These are phyloP conservation scores for Nibea coibor DNA, from an alignment of 2,113 vertebrate genomes.

Conservation along the genomic window DNA sequence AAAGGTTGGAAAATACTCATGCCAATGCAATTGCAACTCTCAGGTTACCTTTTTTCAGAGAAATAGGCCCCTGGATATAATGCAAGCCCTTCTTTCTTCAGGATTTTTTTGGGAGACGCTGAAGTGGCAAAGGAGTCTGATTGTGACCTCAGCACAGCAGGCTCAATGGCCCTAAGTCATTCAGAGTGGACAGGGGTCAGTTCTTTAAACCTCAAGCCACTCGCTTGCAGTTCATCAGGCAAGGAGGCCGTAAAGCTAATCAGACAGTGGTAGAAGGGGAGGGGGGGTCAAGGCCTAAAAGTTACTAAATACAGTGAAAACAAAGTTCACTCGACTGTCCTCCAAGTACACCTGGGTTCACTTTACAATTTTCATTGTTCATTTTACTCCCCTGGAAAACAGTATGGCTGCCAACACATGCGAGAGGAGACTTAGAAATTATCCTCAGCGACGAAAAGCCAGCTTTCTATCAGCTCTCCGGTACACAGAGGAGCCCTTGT, in stretches of 20 bases:
- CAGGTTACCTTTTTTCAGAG: conserved; percentile 69
- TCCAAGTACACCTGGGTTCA: conserved; percentile 69
- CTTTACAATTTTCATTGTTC: conserved; percentile 60
- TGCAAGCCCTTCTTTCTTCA: conserved; percentile 65
- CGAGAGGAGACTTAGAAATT: conserved; percentile 54
- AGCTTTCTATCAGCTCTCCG: conserved; percentile 35
- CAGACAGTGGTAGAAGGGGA: not conserved
- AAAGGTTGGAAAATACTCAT: not conserved
- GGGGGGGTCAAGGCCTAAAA: not conserved
- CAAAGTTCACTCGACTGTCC: conserved; percentile 15
- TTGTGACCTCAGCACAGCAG: conserved; percentile 57
- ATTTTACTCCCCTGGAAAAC: conserved; percentile 61
- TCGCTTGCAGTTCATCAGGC: not conserved
- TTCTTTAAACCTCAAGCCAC: conserved; percentile 1
- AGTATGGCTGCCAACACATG: conserved; percentile 56
- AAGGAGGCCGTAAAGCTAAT: conserved; percentile 12
- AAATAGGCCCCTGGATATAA: conserved; percentile 67
- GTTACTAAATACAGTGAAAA: conserved; percentile 24
- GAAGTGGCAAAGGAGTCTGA: conserved; percentile 47
- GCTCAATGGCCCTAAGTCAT: conserved; percentile 22
- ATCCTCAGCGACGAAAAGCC: conserved; percentile 46
- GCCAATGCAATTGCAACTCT: conserved; percentile 61
- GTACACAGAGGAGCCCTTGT: conserved; percentile 48
- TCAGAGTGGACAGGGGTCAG: conserved; percentile 17
- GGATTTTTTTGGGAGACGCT: conserved; percentile 34